A percentile compares a stretch with the other conserved stretches of the same genome.
Evolutionary conservation across 2,888 invertebrate species (phyloP).

Genomic region (Prionchulus punctatus): DNA sequence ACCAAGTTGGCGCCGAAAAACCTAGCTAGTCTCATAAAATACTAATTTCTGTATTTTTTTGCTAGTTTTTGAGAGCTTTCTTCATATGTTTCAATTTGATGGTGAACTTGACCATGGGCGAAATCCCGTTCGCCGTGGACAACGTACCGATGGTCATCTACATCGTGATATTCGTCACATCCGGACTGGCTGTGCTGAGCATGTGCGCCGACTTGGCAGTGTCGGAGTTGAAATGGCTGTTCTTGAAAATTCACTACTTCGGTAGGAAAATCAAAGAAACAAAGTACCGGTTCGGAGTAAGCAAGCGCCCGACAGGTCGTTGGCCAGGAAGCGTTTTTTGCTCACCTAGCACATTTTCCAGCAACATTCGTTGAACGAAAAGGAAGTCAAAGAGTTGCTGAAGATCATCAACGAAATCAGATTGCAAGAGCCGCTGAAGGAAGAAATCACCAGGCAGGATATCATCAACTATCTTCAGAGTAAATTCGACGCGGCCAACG

Average conservation of each 20-base stretch:
- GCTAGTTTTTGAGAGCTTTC: conserved; percentile 24
- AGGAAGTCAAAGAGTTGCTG: conserved; percentile 25
- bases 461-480: conserved; percentile 16
- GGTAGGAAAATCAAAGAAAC: conserved; percentile 23
- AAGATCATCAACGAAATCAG: conserved; percentile 29
- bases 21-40: neutral
- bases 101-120: conserved; percentile 31
- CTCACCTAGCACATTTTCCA: neutral
- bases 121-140: conserved; percentile 26
- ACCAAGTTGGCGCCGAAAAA: neutral
- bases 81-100: conserved; percentile 31
- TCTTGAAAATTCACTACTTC: conserved; percentile 23
- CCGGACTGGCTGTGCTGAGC: conserved; percentile 29
- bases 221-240: conserved; percentile 26
- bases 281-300: neutral
- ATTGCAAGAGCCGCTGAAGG: conserved; percentile 25
- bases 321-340: neutral
- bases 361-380: no score
- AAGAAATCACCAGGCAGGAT: conserved; percentile 25
- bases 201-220: conserved; percentile 32
- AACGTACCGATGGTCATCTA: conserved; percentile 26
- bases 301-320: neutral
- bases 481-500: conserved; percentile 18
- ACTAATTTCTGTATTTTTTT: neutral
- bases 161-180: conserved; percentile 29